Evolutionary conservation across 2,888 invertebrate genomes (phyloP).

Genomic region (Digitonthophagus gazella): DNA sequence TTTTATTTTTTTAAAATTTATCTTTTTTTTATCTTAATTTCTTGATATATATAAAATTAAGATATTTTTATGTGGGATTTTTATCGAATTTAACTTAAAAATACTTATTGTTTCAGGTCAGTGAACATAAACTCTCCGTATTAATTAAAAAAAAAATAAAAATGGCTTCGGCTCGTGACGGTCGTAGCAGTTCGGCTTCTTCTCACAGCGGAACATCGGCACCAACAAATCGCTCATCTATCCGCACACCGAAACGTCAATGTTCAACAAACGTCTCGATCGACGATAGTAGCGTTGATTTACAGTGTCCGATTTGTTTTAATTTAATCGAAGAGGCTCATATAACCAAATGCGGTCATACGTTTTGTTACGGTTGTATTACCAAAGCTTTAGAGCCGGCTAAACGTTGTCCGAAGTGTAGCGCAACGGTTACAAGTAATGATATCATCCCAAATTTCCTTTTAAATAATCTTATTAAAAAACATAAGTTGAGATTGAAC

Average conservation of each 20-base stretch:
- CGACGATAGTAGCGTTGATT: slow-evolving; percentile 45
- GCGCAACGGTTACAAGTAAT: slow-evolving; percentile 64
- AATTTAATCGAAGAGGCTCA: slow-evolving; percentile 86
- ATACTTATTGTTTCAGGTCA: slow-evolving; percentile 58
- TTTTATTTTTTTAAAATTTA: neutral
- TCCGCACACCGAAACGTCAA: slow-evolving; percentile 54
- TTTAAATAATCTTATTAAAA: slow-evolving; percentile 76
- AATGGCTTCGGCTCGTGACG: slow-evolving; percentile 50
- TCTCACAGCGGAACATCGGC: slow-evolving; percentile 46
- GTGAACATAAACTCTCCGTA: slow-evolving; percentile 35
- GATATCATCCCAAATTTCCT: slow-evolving; percentile 86
- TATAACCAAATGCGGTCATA: slow-evolving; percentile 90
- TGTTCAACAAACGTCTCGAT: slow-evolving; percentile 59
- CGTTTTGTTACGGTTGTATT: slow-evolving; percentile 85
- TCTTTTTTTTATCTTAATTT: neutral
- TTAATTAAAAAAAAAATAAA: slow-evolving; percentile 22
- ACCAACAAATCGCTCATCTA: slow-evolving; percentile 48
- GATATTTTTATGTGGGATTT: neutral
- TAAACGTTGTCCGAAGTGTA: slow-evolving; percentile 82
- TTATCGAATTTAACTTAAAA: slow-evolving; percentile 10
- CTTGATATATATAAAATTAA: no score
- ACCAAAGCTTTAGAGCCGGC: slow-evolving; percentile 62
- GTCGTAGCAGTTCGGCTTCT: slow-evolving; percentile 52
- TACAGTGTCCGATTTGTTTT: slow-evolving; percentile 63
- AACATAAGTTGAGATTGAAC: slow-evolving; percentile 60